These are phyloP conservation scores for Dolichallabes microphthalmus DNA, from an alignment of 2,113 vertebrate species.

Conservation along the genomic window DNA sequence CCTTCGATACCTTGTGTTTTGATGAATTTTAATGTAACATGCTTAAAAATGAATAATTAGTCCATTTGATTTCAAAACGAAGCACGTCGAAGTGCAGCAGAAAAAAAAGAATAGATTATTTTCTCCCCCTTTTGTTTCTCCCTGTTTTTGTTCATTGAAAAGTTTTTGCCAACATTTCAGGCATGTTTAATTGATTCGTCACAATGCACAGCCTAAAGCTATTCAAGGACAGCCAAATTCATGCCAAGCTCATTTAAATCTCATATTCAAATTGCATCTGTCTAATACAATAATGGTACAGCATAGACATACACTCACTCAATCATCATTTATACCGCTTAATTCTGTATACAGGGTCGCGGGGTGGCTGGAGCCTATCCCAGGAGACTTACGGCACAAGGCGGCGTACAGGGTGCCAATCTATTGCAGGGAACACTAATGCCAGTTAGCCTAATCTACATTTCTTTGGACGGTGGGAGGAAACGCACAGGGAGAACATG, in stretches of 20 bases:
- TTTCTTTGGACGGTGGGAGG: no score
- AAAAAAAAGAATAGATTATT: constrained; percentile 23
- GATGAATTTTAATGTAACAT: constrained; percentile 38
- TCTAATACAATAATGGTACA: not conserved
- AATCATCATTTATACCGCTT: not conserved
- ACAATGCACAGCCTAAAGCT: constrained; percentile 18
- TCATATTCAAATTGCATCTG: not conserved
- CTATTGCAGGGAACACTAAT: no score
- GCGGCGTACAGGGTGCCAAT: no score
- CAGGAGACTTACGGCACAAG: no score
- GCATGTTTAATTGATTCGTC: constrained; percentile 25
- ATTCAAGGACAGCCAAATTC: not conserved
- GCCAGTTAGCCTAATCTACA: no score
- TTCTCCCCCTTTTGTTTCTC: not conserved
- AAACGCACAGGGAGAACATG: no score
- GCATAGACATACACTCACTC: not conserved
- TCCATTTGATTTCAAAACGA: constrained; percentile 13
- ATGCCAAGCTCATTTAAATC: constrained; percentile 22
- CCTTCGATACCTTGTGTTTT: constrained; percentile 28
- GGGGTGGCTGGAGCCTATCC: no score
- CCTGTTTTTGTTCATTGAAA: constrained; percentile 27
- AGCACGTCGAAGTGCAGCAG: constrained; percentile 42
- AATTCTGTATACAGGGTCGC: not conserved
- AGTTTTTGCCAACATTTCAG: constrained; percentile 10
- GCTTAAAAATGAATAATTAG: constrained; percentile 33